These are phyloP conservation scores for Zoanthus sociatus DNA, from an alignment of 92 coral and sea anemone species.

Conservation along the genomic window DNA sequence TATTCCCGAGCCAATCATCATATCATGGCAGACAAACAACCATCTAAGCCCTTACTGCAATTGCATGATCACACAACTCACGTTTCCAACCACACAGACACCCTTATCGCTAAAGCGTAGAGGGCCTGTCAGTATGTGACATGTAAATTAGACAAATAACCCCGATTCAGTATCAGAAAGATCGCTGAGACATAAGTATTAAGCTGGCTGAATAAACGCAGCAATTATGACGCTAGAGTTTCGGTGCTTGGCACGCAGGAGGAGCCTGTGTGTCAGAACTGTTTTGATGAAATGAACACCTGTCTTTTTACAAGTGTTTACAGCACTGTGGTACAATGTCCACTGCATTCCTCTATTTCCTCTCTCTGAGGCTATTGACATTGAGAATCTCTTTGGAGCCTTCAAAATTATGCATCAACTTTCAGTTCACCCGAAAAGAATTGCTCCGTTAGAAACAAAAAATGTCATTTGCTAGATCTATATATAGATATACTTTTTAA, in stretches of 20 bases:
- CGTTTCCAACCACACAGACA: slow-evolving; percentile 6
- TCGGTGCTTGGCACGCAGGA: neutral
- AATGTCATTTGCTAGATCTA: neutral
- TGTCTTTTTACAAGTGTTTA: slow-evolving; percentile 33
- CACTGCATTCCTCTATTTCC: slow-evolving; percentile 41
- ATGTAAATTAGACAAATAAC: slow-evolving; percentile 37
- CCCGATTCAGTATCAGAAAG: slow-evolving; percentile 27
- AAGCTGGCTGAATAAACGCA: slow-evolving; percentile 8
- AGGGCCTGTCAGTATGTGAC: slow-evolving; percentile 25
- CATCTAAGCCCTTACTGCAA: neutral
- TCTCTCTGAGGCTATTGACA: neutral
- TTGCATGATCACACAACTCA: slow-evolving; percentile 30
- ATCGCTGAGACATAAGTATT: slow-evolving; percentile 44
- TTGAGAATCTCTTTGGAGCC: neutral
- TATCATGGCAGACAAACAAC: no score
- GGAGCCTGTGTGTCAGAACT: neutral
- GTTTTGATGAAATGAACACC: slow-evolving; percentile 30
- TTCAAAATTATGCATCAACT: neutral
- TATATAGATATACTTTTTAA: neutral
- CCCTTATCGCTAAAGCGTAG: slow-evolving; percentile 19
- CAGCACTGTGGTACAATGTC: slow-evolving; percentile 1
- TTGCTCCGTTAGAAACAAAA: neutral
- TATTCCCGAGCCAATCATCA: no score
- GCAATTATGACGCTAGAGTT: neutral
- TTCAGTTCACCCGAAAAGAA: neutral